Percentiles rank a stretch among this genome's conserved stretches.
Evolutionary conservation across 2,888 invertebrate genomes (phyloP).

Genomic region (Lamellibrachia satsuma): DNA sequence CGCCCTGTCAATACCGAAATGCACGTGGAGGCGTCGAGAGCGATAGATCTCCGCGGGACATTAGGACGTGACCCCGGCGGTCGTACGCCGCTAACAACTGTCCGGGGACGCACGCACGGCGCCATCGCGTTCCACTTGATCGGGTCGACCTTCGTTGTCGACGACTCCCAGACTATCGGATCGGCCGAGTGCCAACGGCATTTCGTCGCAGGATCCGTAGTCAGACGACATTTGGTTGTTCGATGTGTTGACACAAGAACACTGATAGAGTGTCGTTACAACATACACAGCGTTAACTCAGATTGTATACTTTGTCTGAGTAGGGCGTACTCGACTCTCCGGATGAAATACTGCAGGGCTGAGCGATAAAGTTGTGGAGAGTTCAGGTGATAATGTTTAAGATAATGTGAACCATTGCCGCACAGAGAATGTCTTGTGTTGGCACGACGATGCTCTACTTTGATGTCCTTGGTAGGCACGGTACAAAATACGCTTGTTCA

Average conservation of each 20-base stretch:
- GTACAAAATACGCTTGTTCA: neutral
- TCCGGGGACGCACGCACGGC: neutral
- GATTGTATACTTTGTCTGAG: too few species aligned
- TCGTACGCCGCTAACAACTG: neutral
- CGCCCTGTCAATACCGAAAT: slow-evolving; percentile 4
- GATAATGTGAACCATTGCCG: too few species aligned
- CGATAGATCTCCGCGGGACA: neutral
- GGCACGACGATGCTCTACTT: neutral
- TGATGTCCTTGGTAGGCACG: neutral
- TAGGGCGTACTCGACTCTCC: too few species aligned
- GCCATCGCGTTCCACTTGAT: neutral
- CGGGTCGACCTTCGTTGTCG: neutral
- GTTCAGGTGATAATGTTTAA: too few species aligned
- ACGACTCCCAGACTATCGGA: neutral
- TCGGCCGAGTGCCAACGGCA: neutral
- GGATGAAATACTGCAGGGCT: too few species aligned
- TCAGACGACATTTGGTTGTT: neutral
- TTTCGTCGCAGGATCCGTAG: neutral
- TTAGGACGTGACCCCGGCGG: neutral
- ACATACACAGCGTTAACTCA: too few species aligned
- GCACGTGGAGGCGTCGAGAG: neutral
- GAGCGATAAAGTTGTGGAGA: too few species aligned
- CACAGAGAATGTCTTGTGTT: neutral
- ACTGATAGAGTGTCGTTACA: neutral
- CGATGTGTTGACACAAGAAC: neutral